Base-by-base conservation (phyloP, 2,888 invertebrate genomes). In the Cantharis lateralis region DNA sequence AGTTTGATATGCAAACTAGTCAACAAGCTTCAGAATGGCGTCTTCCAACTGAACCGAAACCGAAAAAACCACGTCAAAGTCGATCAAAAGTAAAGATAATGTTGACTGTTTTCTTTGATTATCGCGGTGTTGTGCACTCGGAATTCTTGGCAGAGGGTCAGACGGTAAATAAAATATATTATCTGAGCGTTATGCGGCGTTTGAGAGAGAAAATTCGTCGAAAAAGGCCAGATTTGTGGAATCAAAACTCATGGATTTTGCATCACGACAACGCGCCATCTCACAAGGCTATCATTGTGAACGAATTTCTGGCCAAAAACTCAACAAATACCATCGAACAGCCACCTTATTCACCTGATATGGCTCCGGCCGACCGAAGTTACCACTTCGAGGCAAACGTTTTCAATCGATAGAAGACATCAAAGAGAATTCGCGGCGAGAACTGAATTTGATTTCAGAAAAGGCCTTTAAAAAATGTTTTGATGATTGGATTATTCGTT, bases 401-500 rank as follows among this genome's bases (percentile, higher is more conserved):
- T n/a, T n/a, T n/a, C n/a, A n/a, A n/a, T n/a, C n/a, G n/a, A n/a
- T n/a, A n/a, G n/a, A n/a, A n/a, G n/a, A n/a, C n/a, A n/a, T n/a
- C n/a, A n/a, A n/a, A n/a, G n/a, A n/a, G n/a, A n/a, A n/a, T n/a
- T n/a, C n/a, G n/a, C n/a, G n/a, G n/a, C n/a, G n/a, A n/a, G n/a
- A n/a, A n/a, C n/a, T n/a, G 18, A 81, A 80, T 70, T 75, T 70
- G 63, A 81, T 82, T 64, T 76, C 70, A 79, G 81, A 82, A 82
- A 62, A 11, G 63, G 81, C 16, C 10, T 84, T 76, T 80, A 64
- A 77, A 71, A 82, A 79, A 16, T 82, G 80, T 74, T 85, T 82
- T 73, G 73, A 82, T 63, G 71, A 83, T 73, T 83, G 81, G 83
- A 82, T 83, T 79, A 82, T 81, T 69, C 81, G 80, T 66, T 83